Evolutionary conservation across 2,797 vertebrate species (phyloP).

Genomic region (Sebastes ruberrimus): DNA sequence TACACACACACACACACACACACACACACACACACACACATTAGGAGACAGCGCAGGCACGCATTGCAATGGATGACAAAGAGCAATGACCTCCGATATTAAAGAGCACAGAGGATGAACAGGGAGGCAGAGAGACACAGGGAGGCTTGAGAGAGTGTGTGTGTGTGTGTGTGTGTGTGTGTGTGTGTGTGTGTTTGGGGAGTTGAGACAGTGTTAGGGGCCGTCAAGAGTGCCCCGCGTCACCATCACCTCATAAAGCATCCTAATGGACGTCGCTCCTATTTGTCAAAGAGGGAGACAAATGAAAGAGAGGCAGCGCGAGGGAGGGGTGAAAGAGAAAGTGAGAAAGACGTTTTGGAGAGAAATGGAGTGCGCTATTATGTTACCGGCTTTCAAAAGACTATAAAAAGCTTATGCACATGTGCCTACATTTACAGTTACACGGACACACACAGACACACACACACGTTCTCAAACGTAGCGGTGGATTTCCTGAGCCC

Average conservation of each 20-base stretch:
- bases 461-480: slow-evolving; percentile 20
- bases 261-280: slow-evolving; percentile 74
- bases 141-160: slow-evolving; percentile 14
- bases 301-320: slow-evolving; percentile 62
- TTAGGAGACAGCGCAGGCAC: slow-evolving; percentile 9
- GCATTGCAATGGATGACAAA: slow-evolving; percentile 64
- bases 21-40: slow-evolving; percentile 25
- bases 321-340: slow-evolving; percentile 55
- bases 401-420: slow-evolving; percentile 66
- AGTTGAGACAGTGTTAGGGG: slow-evolving; percentile 64
- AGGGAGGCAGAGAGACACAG: slow-evolving; percentile 38
- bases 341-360: slow-evolving; percentile 74
- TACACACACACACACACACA: slow-evolving; percentile 20
- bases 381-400: slow-evolving; percentile 73
- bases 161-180: slow-evolving; percentile 8
- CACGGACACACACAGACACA: slow-evolving; percentile 35
- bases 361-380: slow-evolving; percentile 76
- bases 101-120: slow-evolving; percentile 67
- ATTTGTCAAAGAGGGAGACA: slow-evolving; percentile 76
- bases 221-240: slow-evolving; percentile 70
- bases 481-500: slow-evolving; percentile 59
- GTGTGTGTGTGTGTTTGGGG: slow-evolving; percentile 29
- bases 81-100: slow-evolving; percentile 76
- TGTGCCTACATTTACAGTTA: slow-evolving; percentile 64
- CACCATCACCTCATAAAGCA: slow-evolving; percentile 82